These are phyloP conservation scores for Caenorhabditis drosophilae DNA, from an alignment of 2,888 invertebrate genomes.

Conservation along the genomic window DNA sequence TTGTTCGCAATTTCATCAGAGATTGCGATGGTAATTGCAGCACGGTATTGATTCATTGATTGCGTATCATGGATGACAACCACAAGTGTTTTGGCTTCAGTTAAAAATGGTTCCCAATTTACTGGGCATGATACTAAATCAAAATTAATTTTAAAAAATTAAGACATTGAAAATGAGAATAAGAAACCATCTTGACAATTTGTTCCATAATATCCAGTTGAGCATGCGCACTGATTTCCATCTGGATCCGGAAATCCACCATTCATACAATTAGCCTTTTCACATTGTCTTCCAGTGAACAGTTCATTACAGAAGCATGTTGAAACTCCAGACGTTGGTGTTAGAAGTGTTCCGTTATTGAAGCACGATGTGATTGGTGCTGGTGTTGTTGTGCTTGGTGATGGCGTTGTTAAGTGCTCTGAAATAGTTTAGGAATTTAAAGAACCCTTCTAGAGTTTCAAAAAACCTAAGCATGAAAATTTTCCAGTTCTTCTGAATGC, in stretches of 20 bases:
- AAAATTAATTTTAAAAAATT: slow-evolving; percentile 1
- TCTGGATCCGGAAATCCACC: slow-evolving; percentile 47
- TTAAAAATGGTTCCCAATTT: slow-evolving; percentile 44
- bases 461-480: slow-evolving; percentile 50
- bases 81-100: slow-evolving; percentile 51
- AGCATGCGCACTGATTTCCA: slow-evolving; percentile 42
- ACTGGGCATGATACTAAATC: slow-evolving; percentile 52
- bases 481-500: slow-evolving; percentile 50
- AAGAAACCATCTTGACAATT: slow-evolving; percentile 54
- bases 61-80: slow-evolving; percentile 41
- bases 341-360: slow-evolving; percentile 43
- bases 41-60: slow-evolving; percentile 42
- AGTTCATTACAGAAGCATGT: slow-evolving; percentile 56
- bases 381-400: slow-evolving; percentile 36
- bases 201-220: slow-evolving; percentile 45
- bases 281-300: slow-evolving; percentile 50
- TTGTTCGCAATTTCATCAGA: slow-evolving; percentile 27
- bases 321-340: slow-evolving; percentile 1
- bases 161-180: not conserved
- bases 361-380: slow-evolving; percentile 27
- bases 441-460: too few relatives aligned
- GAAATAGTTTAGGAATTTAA: too few relatives aligned
- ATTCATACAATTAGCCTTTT: slow-evolving; percentile 57
- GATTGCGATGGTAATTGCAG: slow-evolving; percentile 27
- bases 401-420: slow-evolving; percentile 30